phyloP scores from a whole-genome alignment of 1,140 invertebrate species.

The Microplitis mediator region DNA sequence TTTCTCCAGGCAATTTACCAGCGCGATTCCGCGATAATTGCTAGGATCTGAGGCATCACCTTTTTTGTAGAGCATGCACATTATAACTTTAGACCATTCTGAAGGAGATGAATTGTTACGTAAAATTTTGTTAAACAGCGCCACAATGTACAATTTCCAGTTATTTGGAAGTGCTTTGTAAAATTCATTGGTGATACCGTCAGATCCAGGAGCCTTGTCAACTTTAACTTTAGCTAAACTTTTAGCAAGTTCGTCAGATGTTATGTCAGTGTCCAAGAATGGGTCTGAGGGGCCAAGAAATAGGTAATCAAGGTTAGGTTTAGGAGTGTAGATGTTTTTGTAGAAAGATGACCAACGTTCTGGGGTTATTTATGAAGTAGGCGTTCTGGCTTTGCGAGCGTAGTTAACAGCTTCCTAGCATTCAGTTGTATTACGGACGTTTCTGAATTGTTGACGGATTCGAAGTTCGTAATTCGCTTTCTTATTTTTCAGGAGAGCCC shows the following conservation, averaged over 20 bases:
- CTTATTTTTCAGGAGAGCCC: no score
- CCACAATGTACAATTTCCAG: conserved; percentile 8
- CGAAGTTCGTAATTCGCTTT: not conserved
- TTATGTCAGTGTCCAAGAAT: not conserved
- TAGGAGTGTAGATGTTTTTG: not conserved
- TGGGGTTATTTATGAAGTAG: not conserved
- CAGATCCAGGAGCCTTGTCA: not conserved
- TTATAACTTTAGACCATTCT: conserved; percentile 14
- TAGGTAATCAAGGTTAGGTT: not conserved
- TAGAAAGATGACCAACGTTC: not conserved
- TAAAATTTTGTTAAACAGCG: conserved; percentile 22
- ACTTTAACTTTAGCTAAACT: not conserved
- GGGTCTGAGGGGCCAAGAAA: not conserved
- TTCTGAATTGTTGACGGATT: not conserved
- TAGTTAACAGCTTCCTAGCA: not conserved
- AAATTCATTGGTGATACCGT: not conserved
- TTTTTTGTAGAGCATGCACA: conserved; percentile 27
- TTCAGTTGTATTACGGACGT: no score
- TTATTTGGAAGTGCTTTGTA: no score
- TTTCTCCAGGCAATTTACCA: conserved; percentile 21
- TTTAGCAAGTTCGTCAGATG: not conserved
- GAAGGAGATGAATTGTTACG: conserved; percentile 7
- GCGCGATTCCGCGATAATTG: conserved; percentile 26
- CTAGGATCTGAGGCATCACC: conserved; percentile 5
- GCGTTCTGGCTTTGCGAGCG: not conserved